Conservation (phyloP, 2,113 vertebrate genomes). For the human region GRCh38 chr6:119878001-119878500, state of each 20-base stretch:
- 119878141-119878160: not conserved
- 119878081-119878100: not conserved
- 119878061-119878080: not conserved
- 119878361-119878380: not conserved
- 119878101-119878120: not conserved
- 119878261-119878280: not conserved
- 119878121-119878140: not conserved
- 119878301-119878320: not conserved
- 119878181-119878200: not conserved
- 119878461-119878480: not conserved
- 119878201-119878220: not conserved
- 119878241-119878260: not conserved
- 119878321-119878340: not conserved
- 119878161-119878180: not conserved
- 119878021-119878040: not conserved
- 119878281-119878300: not conserved
- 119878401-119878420: not conserved
- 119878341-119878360: not conserved
- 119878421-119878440: not conserved
- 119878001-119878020: not conserved
- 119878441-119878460: not conserved
- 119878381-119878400: not conserved
- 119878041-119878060: not conserved
- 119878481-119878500: not conserved
- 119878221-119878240: not conserved